A percentile compares a stretch with the other conserved stretches of the same genome.
Conservation (phyloP, 2,888 invertebrate species). For the Prionchulus punctatus region DNA sequence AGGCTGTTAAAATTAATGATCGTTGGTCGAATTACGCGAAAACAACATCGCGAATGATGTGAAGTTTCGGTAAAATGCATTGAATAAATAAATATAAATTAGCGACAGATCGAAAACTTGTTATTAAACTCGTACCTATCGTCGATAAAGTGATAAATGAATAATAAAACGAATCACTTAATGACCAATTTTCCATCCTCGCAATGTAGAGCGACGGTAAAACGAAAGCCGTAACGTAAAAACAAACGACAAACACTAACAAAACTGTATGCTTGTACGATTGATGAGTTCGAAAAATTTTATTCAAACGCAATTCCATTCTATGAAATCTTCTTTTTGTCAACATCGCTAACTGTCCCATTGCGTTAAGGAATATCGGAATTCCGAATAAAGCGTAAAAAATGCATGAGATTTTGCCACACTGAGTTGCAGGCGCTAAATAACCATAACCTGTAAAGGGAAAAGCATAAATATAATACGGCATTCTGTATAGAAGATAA, state of each 20-base stretch:
- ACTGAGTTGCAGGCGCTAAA: not conserved
- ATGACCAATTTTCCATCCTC: not conserved
- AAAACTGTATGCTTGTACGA: no score
- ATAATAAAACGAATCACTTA: not conserved
- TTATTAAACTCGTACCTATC: not conserved
- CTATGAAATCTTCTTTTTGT: not conserved
- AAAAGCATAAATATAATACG: no score
- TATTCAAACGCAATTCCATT: not conserved
- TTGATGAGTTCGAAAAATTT: no score
- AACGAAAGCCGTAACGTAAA: no score
- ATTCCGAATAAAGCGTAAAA: constrained; percentile 1
- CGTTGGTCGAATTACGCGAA: no score
- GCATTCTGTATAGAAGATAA: no score
- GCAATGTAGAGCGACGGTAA: not conserved
- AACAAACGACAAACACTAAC: not conserved
- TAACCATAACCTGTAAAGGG: not conserved
- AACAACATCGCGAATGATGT: no score
- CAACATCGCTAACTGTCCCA: not conserved
- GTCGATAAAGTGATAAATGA: not conserved
- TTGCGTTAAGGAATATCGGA: not conserved
- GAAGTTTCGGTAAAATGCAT: no score
- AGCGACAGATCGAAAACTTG: no score
- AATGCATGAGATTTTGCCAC: not conserved
- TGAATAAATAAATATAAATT: no score
- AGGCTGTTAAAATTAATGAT: no score